Base-by-base conservation (phyloP, 2,888 invertebrate genomes). In the Agapetus fuscipes region DNA sequence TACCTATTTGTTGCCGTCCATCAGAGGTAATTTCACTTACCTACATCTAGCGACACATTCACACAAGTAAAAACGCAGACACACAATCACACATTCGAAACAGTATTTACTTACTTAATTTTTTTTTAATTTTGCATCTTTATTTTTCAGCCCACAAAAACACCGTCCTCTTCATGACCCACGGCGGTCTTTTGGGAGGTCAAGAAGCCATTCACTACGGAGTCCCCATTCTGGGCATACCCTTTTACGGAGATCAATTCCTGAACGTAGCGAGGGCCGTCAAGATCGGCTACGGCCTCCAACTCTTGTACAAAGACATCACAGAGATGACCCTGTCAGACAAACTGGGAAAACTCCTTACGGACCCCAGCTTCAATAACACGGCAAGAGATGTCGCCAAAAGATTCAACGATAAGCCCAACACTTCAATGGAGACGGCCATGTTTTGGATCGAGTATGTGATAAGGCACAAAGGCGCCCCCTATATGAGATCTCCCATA, bases 221-320 rank as follows among this genome's bases (percentile, higher is more conserved):
- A 24, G 55, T 56, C n/a, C 60, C 61, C 3, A 49, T 58, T 3
- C 37, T 62, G 5, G 59, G 57, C 3, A 53, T 65, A 31, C 66
- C 64, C 0, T 49, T 64, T 26, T 58, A 56, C 37, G 59, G 52
- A 2, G 64, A 66, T 46, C 64, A 66, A 50, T 52, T 56, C 37
- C 43, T 55, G 24, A 65, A 64, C 45, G 56, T 62, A 36, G 53
- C 49, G 6, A 54, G 53, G 36, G 56, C 60, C 2, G 55, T 52
- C 26, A 40, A 50, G 5, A 43, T 50, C 5, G 64, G 63, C 10
- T 55, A 53, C 43, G 61, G 54, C 3, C 32, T 55, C 9, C 44
- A 39, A 3, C 38, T 62, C 5, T 51, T 55, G 14, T 52, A 51
- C 15, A 37, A 46, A 10, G 51, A 54, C 9, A 28, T 60, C 13